Evolutionary conservation across 2,888 invertebrate species (phyloP).

Genomic region (Craniophora ligustri): DNA sequence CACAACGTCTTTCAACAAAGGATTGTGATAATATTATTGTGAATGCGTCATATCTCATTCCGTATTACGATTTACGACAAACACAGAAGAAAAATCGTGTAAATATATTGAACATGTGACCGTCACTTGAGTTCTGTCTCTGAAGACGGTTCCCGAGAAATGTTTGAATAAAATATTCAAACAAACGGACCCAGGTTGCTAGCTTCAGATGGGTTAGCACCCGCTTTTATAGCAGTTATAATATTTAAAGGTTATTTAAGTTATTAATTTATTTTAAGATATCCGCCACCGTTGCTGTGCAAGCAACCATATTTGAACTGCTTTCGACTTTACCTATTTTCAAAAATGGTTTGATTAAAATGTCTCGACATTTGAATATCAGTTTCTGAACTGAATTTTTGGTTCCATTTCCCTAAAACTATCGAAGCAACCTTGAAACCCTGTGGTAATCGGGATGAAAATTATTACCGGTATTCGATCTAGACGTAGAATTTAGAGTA

Average conservation of each 20-base stretch:
- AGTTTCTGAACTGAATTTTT: too few relatives aligned
- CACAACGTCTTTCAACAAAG: constrained; percentile 23
- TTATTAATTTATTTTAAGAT: too few relatives aligned
- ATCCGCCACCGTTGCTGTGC: too few relatives aligned
- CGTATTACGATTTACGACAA: constrained; percentile 29
- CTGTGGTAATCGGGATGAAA: too few relatives aligned
- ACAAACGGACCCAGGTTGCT: constrained; percentile 41
- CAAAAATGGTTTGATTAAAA: too few relatives aligned
- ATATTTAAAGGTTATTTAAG: constrained; percentile 43
- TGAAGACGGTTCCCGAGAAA: constrained; percentile 39
- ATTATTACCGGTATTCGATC: too few relatives aligned
- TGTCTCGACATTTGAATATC: too few relatives aligned
- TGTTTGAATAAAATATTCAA: constrained; percentile 48
- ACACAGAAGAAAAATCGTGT: constrained; percentile 36
- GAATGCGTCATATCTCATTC: constrained; percentile 32
- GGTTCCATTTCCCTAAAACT: too few relatives aligned
- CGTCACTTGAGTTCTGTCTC: constrained; percentile 36
- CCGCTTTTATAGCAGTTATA: constrained; percentile 35
- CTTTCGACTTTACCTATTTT: too few relatives aligned
- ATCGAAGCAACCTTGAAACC: too few relatives aligned
- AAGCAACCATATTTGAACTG: too few relatives aligned
- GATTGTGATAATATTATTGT: constrained; percentile 17
- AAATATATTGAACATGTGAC: constrained; percentile 43
- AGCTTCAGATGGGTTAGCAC: constrained; percentile 31
- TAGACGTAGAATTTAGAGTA: not conserved